These are phyloP conservation scores for Paralichthys olivaceus DNA, from an alignment of 2,113 vertebrate genomes.

Conservation along the genomic window DNA sequence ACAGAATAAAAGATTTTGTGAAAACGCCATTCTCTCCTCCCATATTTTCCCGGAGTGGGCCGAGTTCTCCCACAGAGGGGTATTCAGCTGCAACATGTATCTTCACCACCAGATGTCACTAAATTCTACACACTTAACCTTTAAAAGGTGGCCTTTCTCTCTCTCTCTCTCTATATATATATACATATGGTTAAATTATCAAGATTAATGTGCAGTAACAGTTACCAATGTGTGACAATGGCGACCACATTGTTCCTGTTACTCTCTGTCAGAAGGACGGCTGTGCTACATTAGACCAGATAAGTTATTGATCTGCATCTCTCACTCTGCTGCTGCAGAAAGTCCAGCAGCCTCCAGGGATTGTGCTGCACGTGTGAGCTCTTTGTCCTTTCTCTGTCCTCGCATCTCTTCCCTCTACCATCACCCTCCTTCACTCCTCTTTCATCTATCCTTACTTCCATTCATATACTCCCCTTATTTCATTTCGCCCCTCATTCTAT, in stretches of 20 bases:
- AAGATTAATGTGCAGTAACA: not conserved
- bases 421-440: not conserved
- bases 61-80: too few relatives aligned
- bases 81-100: too few relatives aligned
- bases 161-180: too few relatives aligned
- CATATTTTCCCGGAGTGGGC: too few relatives aligned
- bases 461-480: not conserved
- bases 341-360: conserved; percentile 51
- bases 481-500: not conserved
- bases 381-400: conserved; percentile 49
- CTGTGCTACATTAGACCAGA: conserved; percentile 18
- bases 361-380: conserved; percentile 31
- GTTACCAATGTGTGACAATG: not conserved
- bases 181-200: not conserved
- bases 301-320: conserved; percentile 37
- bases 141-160: too few relatives aligned
- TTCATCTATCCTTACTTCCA: not conserved
- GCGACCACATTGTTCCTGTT: not conserved
- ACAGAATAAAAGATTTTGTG: too few relatives aligned
- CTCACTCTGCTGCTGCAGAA: conserved; percentile 36
- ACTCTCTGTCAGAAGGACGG: not conserved
- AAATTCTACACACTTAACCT: too few relatives aligned
- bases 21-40: too few relatives aligned
- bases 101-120: too few relatives aligned
- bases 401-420: conserved; percentile 1